Evolutionary conservation across 1,140 invertebrate species (phyloP).

Genomic region (Tetragonula clypearis): DNA sequence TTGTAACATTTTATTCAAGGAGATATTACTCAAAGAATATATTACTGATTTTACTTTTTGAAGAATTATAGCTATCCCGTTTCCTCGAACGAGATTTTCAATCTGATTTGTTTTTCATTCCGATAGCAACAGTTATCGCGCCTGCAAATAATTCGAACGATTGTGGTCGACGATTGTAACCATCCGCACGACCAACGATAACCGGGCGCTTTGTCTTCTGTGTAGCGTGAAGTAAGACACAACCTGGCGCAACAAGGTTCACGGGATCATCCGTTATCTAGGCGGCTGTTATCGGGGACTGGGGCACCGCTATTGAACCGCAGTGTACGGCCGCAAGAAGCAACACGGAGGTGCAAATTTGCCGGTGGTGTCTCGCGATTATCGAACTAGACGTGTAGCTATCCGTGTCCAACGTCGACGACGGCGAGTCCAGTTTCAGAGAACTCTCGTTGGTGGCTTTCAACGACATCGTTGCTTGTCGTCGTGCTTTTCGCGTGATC

Average conservation of each 20-base stretch:
- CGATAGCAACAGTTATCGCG: no score
- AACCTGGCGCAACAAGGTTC: conserved; percentile 16
- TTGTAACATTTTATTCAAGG: no score
- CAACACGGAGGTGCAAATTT: conserved; percentile 35
- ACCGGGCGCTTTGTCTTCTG: neutral
- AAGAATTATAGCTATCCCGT: no score
- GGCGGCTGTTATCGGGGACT: conserved; percentile 18
- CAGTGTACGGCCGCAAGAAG: conserved; percentile 9
- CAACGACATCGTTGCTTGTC: neutral
- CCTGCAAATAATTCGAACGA: neutral
- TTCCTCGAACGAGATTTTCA: no score
- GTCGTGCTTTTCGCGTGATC: neutral
- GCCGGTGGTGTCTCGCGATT: conserved; percentile 12
- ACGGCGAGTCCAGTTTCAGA: neutral
- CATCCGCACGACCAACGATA: neutral
- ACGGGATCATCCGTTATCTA: conserved; percentile 38
- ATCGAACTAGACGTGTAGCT: neutral
- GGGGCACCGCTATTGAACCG: conserved; percentile 21
- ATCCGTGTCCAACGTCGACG: conserved; percentile 10
- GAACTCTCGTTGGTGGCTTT: neutral
- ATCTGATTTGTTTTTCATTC: no score
- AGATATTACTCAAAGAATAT: no score
- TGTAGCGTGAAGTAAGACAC: neutral
- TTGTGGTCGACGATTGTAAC: neutral
- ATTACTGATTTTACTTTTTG: no score